Conservation (phyloP, 2,888 invertebrate species). For the Rotaria sp. region DNA sequence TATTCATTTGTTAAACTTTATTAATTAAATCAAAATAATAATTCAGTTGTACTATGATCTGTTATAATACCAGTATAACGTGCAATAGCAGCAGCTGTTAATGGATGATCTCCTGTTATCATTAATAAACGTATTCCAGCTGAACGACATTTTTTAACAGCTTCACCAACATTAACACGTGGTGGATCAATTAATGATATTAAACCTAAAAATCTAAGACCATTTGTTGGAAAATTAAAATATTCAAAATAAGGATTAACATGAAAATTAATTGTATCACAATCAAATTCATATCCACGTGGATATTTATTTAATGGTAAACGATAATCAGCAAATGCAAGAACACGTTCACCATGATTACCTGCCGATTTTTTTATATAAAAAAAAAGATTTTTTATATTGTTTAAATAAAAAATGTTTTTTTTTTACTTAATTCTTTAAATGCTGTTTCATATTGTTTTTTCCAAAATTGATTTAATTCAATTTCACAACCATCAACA, state of each 20-base stretch:
- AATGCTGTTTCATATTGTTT: too few relatives aligned
- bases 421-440: too few relatives aligned
- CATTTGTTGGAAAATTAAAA: conserved; percentile 43
- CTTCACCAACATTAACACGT: conserved; percentile 64
- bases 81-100: conserved; percentile 34
- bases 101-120: conserved; percentile 42
- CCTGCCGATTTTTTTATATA: too few relatives aligned
- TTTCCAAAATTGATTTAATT: conserved; percentile 39
- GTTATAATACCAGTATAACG: too few relatives aligned
- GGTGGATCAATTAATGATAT: conserved; percentile 72
- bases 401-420: too few relatives aligned
- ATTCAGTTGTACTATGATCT: too few relatives aligned
- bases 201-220: conserved; percentile 63
- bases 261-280: background rate
- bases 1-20: too few relatives aligned
- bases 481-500: conserved; percentile 39
- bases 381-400: too few relatives aligned
- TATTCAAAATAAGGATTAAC: background rate
- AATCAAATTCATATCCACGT: too few relatives aligned
- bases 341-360: conserved; percentile 18
- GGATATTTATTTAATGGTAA: conserved; percentile 26
- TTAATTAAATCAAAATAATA: too few relatives aligned
- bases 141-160: conserved; percentile 65
- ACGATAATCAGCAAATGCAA: conserved; percentile 36
- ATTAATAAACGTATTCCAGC: conserved; percentile 59